Conservation (phyloP, 2,797 vertebrate genomes). For the Anableps anableps region DNA sequence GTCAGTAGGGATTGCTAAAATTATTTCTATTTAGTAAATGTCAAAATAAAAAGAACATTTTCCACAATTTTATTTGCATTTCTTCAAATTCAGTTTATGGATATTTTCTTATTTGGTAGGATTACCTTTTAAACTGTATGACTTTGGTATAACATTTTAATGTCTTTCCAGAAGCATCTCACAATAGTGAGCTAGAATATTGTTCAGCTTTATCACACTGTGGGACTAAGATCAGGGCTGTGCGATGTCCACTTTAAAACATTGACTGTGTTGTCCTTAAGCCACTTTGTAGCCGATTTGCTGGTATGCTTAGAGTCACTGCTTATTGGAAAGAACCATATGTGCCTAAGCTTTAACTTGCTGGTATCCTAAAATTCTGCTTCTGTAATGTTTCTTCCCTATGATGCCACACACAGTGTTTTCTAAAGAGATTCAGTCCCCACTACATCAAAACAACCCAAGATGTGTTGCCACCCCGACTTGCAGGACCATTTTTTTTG, state of each 20-base stretch:
- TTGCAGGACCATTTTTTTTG: no score
- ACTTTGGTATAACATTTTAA: background rate
- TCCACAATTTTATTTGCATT: background rate
- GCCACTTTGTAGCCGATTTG: background rate
- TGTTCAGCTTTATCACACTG: background rate
- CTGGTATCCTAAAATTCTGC: no score
- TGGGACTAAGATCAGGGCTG: background rate
- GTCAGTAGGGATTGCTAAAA: background rate
- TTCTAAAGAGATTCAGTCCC: no score
- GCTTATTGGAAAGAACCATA: no score
- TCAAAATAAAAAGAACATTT: background rate
- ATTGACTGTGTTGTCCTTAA: background rate
- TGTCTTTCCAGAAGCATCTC: background rate
- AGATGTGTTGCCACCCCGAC: no score
- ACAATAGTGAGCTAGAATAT: background rate
- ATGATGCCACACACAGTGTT: no score
- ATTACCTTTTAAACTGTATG: background rate
- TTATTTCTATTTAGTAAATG: background rate
- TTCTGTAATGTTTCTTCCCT: no score
- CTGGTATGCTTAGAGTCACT: no score
- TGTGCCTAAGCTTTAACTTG: no score
- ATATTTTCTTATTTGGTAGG: background rate
- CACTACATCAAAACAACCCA: no score
- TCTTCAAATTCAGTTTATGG: background rate
- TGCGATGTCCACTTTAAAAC: background rate